Evolutionary conservation across 2,113 vertebrate species (phyloP), one percentile per base, ranked within the genome.

Genomic region (Barbus barbus): DNA sequence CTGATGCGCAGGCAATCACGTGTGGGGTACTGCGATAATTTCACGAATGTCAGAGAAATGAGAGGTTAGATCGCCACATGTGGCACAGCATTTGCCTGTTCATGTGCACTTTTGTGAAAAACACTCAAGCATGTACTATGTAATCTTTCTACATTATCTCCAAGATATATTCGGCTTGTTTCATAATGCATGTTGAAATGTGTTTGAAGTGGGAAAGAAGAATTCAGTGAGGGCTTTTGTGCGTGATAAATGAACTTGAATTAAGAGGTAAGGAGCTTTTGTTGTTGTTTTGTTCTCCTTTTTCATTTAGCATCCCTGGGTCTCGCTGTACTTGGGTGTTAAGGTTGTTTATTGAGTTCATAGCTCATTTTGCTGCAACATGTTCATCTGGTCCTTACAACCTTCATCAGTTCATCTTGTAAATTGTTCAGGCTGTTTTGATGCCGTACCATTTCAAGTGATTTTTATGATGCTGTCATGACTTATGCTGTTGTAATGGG

Each of bases 1-100:
- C 38, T 74, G 56, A 79, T 58, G 5, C 38, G 16, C 41, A 31
- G 67, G 60, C 65, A 85, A 85, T 84, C 61, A 69, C n/a, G n/a
- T 63, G 36, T 11, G 24, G 7, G 38, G 14, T 26, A 77, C 28
- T 61, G 72, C 53, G 16, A 75, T 56, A 44, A 78, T 46, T 41
- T 20, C 24, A n/a, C 3, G 16, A 65, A 18, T 51, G 41, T 16
- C 2, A 16, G 73, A n/a, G 16, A 26, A 67, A 51, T 67, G 14
- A 48, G 51, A 79, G 83, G 75, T 60, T 74, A 78, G 60, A 84
- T 31, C 7, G 13, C 41, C 56, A 18, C 63, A 26, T 46, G 33
- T n/a, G 51, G 28, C 79, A n/a, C n/a, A n/a, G n/a, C n/a, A n/a
- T n/a, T n/a, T n/a, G 18, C 41, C 56, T 63, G 6, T 83, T 77